Base-by-base conservation (phyloP, 2,797 vertebrate species). In the Coendou prehensilis region DNA sequence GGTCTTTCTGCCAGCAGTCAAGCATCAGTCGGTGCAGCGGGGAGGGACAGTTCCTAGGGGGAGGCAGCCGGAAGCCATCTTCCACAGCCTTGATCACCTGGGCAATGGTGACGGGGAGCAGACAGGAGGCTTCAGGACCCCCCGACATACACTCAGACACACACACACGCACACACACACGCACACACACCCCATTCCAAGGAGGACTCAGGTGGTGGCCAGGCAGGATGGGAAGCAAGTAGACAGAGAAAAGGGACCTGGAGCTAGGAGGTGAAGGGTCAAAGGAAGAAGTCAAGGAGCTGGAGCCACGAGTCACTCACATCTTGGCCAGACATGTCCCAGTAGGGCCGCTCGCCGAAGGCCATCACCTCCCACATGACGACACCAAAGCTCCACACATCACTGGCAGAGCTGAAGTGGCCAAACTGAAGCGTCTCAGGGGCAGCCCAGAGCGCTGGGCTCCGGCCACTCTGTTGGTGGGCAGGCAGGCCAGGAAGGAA, bases 341-440 rank as follows among this genome's bases (percentile, higher is more conserved):
- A 99, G 99, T 99, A 99, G 84, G 99, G 99, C 91, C 99, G 98
- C 98, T 99, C 99, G 73, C 99, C 99, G 0, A 99, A 99, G 96
- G 99, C 99, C 99, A 99, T 99, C 87, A 99, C 99, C 95, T 99
- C 99, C 99, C 99, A 99, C 99, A 99, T 99, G 98, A 99, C 99
- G 15, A 99, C 99, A 45, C 99, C 99, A 0, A 99, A 99, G 98
- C 99, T 99, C 99, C 99, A 99, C 22, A 99, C 99, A 0, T 99
- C 99, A 0, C 99, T 99, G 97, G 99, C 99, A 0, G 99, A 99
- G 90, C 99, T 99, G 98, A 99, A 99, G 96, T 99, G 99, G 18
- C 99, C 99, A 89, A 99, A 99, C 98, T 99, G 99, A 93, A 99
- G 99, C 41, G 99, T 99, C 98, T 99, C 99, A 0, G 99, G 99